phyloP scores from a whole-genome alignment of 2,113 vertebrate genomes.

The Catharus bicknelli region DNA sequence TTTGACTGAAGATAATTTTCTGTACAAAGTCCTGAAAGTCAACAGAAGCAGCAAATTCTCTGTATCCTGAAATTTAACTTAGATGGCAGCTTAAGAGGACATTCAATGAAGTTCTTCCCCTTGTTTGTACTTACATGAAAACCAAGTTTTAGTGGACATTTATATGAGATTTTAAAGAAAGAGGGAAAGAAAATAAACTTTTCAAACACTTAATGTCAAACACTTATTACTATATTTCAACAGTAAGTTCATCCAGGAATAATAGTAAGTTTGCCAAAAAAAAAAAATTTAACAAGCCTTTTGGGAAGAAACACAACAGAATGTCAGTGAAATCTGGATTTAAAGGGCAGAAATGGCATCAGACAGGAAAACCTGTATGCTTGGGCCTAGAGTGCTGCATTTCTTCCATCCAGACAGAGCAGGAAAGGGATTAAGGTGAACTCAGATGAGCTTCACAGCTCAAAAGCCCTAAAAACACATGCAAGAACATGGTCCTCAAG shows the following conservation, averaged over 20 bases:
- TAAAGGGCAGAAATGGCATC: neutral
- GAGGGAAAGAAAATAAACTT: neutral
- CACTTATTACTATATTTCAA: neutral
- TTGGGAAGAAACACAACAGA: neutral
- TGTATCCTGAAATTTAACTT: neutral
- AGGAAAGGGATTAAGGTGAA: neutral
- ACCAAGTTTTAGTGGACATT: neutral
- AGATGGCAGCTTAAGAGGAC: neutral
- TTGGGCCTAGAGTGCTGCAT: neutral
- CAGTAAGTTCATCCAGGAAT: neutral
- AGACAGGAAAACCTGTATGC: neutral
- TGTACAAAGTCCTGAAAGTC: neutral
- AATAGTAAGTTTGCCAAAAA: neutral
- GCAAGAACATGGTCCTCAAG: neutral
- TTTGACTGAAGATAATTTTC: neutral
- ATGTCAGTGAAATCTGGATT: neutral
- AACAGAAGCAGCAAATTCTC: neutral
- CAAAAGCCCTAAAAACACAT: neutral
- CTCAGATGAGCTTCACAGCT: neutral
- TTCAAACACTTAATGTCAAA: neutral
- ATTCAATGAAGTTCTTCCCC: neutral
- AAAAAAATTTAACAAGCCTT: neutral
- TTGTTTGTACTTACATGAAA: neutral
- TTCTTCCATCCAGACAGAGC: neutral
- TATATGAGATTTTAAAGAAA: neutral